Conservation (phyloP, 2,888 invertebrate species). For the Pomacea canaliculata region DNA sequence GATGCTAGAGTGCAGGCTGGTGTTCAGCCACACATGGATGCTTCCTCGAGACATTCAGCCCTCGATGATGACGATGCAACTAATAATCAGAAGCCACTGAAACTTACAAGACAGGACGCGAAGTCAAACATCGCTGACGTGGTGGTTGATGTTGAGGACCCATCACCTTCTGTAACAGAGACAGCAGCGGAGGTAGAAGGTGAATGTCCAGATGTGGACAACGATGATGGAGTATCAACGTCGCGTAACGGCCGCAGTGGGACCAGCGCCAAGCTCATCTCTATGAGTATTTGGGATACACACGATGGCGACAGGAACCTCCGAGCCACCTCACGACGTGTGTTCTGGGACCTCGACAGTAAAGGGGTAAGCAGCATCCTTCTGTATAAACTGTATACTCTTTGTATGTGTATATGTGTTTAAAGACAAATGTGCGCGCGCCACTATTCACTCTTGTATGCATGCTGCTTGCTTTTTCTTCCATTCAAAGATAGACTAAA, state of each 20-base stretch:
- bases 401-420: too few relatives aligned
- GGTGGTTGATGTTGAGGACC: not conserved
- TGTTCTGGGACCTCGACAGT: slow-evolving; percentile 31
- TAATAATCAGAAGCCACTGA: not conserved
- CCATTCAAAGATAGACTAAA: too few relatives aligned
- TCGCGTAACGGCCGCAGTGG: slow-evolving; percentile 13
- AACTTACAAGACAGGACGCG: slow-evolving; percentile 13
- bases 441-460: too few relatives aligned
- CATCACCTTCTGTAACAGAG: not conserved
- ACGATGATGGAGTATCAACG: slow-evolving; percentile 13
- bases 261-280: slow-evolving; percentile 34
- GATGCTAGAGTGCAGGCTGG: not conserved
- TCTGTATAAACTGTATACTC: too few relatives aligned
- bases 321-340: slow-evolving; percentile 12
- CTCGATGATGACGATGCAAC: too few relatives aligned
- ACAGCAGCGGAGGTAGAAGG: not conserved
- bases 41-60: not conserved
- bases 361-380: slow-evolving; percentile 23
- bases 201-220: not conserved
- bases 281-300: slow-evolving; percentile 35
- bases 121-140: slow-evolving; percentile 12
- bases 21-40: not conserved
- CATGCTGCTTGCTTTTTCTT: too few relatives aligned
- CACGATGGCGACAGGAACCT: slow-evolving; percentile 31
- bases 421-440: too few relatives aligned